Evolutionary conservation across 2,113 vertebrate genomes (phyloP).

Genomic region (Rhineura floridana): DNA sequence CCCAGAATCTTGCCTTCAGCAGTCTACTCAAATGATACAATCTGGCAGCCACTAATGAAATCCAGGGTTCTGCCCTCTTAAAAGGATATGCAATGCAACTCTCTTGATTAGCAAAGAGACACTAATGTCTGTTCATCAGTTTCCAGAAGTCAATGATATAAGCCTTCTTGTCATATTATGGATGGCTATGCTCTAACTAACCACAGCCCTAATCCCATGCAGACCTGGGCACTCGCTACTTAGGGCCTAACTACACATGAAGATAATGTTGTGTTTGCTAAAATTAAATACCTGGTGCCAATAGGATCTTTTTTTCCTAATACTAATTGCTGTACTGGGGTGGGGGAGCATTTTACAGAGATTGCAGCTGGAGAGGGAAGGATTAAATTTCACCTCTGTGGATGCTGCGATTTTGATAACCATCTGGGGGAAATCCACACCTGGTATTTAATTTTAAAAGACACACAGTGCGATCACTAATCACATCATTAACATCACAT

Average conservation of each 20-base stretch:
- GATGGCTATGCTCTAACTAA: not conserved
- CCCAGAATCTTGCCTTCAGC: constrained; percentile 43
- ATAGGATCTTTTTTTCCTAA: not conserved
- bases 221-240: not conserved
- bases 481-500: not conserved
- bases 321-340: not conserved
- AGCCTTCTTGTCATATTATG: not conserved
- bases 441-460: not conserved
- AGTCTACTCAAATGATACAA: constrained; percentile 47
- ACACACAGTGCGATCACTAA: not conserved
- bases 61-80: constrained; percentile 40
- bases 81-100: constrained; percentile 60
- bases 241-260: not conserved
- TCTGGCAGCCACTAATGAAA: constrained; percentile 53
- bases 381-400: not conserved
- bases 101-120: constrained; percentile 65
- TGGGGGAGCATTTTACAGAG: not conserved
- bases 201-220: not conserved
- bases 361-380: not conserved
- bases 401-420: not conserved
- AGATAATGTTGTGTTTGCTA: not conserved
- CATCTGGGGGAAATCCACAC: not conserved
- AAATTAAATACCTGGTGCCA: not conserved
- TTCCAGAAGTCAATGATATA: constrained; percentile 54
- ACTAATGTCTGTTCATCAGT: constrained; percentile 60